These are phyloP conservation scores for Tillus elongatus DNA, from an alignment of 2,888 invertebrate species.

Conservation along the genomic window DNA sequence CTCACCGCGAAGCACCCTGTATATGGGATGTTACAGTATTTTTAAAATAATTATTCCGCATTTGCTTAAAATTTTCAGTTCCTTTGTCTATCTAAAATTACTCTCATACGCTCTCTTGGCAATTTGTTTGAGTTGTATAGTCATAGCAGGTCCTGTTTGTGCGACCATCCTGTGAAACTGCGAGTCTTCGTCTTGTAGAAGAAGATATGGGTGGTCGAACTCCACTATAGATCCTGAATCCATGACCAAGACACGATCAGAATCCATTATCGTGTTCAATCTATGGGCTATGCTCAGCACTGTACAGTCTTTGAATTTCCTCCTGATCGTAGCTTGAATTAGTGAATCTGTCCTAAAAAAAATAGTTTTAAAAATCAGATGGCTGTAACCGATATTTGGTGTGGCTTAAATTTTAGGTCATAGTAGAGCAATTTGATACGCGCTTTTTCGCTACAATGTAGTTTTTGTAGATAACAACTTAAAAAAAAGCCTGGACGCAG, in stretches of 20 bases:
- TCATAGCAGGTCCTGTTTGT: constrained; percentile 55
- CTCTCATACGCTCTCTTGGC: constrained; percentile 41
- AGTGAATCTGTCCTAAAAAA: constrained; percentile 64
- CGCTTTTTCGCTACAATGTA: no score
- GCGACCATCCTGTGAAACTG: constrained; percentile 60
- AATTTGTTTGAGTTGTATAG: constrained; percentile 42
- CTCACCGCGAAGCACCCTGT: no score
- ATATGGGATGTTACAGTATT: no score
- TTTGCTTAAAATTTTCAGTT: no score
- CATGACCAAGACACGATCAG: constrained; percentile 78
- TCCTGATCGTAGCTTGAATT: constrained; percentile 74
- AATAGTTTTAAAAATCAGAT: no score
- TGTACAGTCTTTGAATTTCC: constrained; percentile 72
- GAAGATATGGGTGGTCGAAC: constrained; percentile 59
- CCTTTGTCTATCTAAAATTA: constrained; percentile 13
- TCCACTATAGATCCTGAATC: constrained; percentile 68
- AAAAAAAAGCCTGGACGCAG: no score
- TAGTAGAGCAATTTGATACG: no score
- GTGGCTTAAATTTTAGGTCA: no score
- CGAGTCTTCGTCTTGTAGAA: constrained; percentile 53
- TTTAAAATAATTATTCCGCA: no score
- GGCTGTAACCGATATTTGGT: no score
- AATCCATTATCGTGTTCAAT: no score
- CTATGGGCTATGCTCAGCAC: constrained; percentile 86
- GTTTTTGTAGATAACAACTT: no score